Evolutionary conservation across 2,888 invertebrate genomes (phyloP), one percentile per base, ranked within the genome.

Genomic region (Melipona beecheii): DNA sequence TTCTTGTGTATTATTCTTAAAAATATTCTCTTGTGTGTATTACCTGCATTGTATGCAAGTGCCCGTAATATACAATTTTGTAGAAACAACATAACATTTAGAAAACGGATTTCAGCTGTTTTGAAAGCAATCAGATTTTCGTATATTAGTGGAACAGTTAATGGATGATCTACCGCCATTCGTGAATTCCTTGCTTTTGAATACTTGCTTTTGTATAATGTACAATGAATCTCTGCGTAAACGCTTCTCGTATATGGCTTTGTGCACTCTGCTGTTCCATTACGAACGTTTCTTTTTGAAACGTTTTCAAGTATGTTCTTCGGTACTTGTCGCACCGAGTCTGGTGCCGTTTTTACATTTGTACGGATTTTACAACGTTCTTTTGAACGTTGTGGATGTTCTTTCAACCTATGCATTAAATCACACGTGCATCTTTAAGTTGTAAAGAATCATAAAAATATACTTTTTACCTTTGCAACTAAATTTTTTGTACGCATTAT

Each of bases 221-320:
- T n/a, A 11, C 70, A 19, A 68, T 19, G 50, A 49, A 68, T 19
- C 49, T 19, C 13, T 50, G 15, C 19, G 50, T 56, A 21, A 27
- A 64, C 13, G 21, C 13, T 19, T 36, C 21, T n/a, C 54, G n/a
- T 56, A n/a, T 4, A 11, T 9, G 31, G n/a, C 56, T 70, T 56
- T 70, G 70, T 36, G 54, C 54, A 17, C n/a, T 31, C 9, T 31
- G 54, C 31, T 56, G 54, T 36, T 70, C 54, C 56, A 70, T 70
- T 70, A 70, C 9, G 54, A 21, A 9, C 54, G n/a, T 56, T 54
- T 54, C 50, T 54, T 69, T 69, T 50, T 52, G 69, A 69, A 52
- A 69, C 52, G 21, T 21, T 69, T 68, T 68, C 68, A 50, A 68
- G 49, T n/a, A 52, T 19, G 24, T 68, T 13, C 24, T 21, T 69